A percentile compares a stretch with the other conserved stretches of the same genome.
These are phyloP conservation scores for Lordiphosa mommai DNA, from an alignment of 1,140 invertebrate genomes.

Conservation along the genomic window DNA sequence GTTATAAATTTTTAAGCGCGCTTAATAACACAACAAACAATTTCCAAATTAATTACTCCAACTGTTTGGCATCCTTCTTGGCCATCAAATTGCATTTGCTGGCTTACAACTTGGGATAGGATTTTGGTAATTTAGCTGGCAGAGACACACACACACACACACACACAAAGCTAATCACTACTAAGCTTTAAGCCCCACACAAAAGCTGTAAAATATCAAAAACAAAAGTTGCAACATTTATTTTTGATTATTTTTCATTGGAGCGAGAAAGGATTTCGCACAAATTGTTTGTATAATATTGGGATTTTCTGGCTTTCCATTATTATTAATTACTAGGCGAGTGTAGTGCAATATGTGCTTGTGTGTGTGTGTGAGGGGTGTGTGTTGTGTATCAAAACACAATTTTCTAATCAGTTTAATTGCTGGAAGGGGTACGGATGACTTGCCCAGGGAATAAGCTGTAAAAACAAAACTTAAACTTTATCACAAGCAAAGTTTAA, in stretches of 20 bases:
- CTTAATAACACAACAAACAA: constrained; percentile 16
- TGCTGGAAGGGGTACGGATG: constrained; percentile 17
- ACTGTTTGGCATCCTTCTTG: constrained; percentile 7
- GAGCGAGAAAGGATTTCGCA: constrained; percentile 1
- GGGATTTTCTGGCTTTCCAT: constrained; percentile 3
- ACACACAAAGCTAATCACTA: constrained; percentile 44
- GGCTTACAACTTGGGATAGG: constrained; percentile 20
- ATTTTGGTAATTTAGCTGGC: constrained; percentile 37
- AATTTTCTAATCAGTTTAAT: constrained; percentile 56
- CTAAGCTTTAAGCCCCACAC: constrained; percentile 19
- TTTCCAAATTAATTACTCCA: constrained; percentile 60
- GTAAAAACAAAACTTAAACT: too few relatives aligned
- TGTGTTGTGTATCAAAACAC: neutral
- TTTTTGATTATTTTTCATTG: constrained; percentile 26
- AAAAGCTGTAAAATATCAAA: constrained; percentile 25
- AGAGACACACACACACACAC: constrained; percentile 1
- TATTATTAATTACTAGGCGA: constrained; percentile 16
- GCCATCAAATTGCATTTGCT: constrained; percentile 28
- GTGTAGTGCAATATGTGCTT: neutral
- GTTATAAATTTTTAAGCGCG: constrained; percentile 51
- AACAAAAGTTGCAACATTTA: constrained; percentile 38
- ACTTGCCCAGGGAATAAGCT: neutral
- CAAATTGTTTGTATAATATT: constrained; percentile 11
- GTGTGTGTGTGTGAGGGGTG: constrained; percentile 6
- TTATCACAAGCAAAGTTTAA: too few relatives aligned